Percentiles rank a stretch among this genome's conserved stretches.
phyloP scores from a whole-genome alignment of 2,113 vertebrate species.

The Martes martes region DNA sequence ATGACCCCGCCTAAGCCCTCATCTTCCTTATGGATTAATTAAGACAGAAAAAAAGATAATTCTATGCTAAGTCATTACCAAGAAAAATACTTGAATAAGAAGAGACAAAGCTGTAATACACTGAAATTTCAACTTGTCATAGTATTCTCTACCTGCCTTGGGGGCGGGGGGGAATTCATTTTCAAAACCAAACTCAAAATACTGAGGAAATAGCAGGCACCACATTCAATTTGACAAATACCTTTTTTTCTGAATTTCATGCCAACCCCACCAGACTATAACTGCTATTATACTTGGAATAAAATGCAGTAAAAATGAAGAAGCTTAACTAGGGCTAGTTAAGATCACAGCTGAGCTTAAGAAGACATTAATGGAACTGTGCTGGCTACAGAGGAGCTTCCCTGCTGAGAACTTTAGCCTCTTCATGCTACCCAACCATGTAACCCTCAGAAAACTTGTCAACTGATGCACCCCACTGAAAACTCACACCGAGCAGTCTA shows the following conservation, averaged over 20 bases:
- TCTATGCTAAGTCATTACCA: not conserved
- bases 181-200: not conserved
- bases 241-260: not conserved
- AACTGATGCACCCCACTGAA: not conserved
- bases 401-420: not conserved
- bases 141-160: not conserved
- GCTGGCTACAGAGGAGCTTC: not conserved
- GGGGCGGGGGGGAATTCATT: not conserved
- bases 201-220: not conserved
- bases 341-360: not conserved
- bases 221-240: not conserved
- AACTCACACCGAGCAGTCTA: not conserved
- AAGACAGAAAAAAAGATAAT: not conserved
- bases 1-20: not conserved
- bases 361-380: not conserved
- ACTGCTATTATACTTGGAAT: conserved; percentile 30
- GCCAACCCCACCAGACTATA: not conserved
- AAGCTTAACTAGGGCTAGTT: not conserved
- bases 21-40: not conserved
- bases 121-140: not conserved
- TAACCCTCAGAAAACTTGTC: not conserved
- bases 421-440: not conserved
- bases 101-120: not conserved
- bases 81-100: conserved; percentile 41
- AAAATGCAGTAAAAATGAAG: conserved; percentile 30